Conservation (phyloP, 2,797 vertebrate genomes). For the Scyliorhinus canicula region DNA sequence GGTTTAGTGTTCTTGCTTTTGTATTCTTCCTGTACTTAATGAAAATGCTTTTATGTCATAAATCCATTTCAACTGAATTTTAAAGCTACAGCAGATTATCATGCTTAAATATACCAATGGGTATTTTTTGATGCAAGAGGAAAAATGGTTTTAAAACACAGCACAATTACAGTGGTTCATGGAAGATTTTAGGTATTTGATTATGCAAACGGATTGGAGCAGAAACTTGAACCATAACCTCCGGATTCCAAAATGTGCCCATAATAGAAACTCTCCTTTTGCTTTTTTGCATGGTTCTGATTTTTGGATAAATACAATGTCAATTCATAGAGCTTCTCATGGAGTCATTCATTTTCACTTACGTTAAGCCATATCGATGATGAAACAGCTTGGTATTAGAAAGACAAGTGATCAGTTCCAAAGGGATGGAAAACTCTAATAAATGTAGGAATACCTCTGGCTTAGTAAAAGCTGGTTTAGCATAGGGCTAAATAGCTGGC, state of each 20-base stretch:
- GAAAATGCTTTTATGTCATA: background rate
- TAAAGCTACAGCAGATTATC: background rate
- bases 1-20: background rate
- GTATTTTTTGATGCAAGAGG: background rate
- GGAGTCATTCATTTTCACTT: background rate
- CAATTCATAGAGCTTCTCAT: background rate
- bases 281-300: background rate
- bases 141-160: background rate
- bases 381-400: background rate
- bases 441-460: background rate
- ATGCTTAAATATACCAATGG: background rate
- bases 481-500: background rate
- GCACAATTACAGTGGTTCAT: background rate
- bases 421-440: background rate
- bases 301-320: background rate
- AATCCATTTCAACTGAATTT: background rate
- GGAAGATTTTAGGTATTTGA: background rate
- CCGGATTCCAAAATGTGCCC: background rate
- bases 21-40: background rate
- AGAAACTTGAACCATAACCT: background rate
- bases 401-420: background rate
- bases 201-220: background rate
- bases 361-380: background rate
- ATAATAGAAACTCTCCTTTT: no score
- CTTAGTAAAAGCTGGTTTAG: no score